A percentile compares a stretch with the other conserved stretches of the same genome.
Evolutionary conservation across 64 coral and sea anemone species (phyloP).

Genomic region (Dendrophyllia cribrosa): DNA sequence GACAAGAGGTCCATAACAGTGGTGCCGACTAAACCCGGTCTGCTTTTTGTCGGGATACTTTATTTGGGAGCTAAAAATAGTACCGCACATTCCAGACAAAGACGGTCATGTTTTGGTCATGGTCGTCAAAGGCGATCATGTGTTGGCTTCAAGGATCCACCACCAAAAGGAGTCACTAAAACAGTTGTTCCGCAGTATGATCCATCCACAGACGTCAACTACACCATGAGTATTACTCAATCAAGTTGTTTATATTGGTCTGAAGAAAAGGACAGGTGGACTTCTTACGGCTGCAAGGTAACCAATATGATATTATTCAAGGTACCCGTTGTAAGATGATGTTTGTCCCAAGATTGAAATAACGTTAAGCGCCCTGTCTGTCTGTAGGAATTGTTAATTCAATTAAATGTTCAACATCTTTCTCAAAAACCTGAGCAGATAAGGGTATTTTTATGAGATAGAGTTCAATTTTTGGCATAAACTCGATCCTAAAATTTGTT

Average conservation of each 20-base stretch:
- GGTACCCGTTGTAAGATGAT: background rate
- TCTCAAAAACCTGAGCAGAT: no score
- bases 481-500: no score
- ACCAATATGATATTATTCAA: background rate
- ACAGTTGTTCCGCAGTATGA: conserved; percentile 11
- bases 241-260: conserved; percentile 58
- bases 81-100: conserved; percentile 28
- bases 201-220: conserved; percentile 2
- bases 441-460: no score
- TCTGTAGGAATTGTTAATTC: no score
- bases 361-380: no score
- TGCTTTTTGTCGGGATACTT: conserved; percentile 68
- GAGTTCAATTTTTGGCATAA: no score
- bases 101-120: conserved; percentile 59
- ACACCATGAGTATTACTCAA: conserved; percentile 19
- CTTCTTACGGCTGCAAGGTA: conserved; percentile 41
- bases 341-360: no score
- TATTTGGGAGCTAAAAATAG: background rate
- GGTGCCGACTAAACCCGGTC: conserved; percentile 27
- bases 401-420: no score
- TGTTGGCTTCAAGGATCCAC: conserved; percentile 72
- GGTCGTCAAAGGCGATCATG: conserved; percentile 66
- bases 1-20: conserved; percentile 18
- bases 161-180: background rate
- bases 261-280: conserved; percentile 23